phyloP scores from a whole-genome alignment of 2,888 invertebrate species.

The Cephonodes hylas region DNA sequence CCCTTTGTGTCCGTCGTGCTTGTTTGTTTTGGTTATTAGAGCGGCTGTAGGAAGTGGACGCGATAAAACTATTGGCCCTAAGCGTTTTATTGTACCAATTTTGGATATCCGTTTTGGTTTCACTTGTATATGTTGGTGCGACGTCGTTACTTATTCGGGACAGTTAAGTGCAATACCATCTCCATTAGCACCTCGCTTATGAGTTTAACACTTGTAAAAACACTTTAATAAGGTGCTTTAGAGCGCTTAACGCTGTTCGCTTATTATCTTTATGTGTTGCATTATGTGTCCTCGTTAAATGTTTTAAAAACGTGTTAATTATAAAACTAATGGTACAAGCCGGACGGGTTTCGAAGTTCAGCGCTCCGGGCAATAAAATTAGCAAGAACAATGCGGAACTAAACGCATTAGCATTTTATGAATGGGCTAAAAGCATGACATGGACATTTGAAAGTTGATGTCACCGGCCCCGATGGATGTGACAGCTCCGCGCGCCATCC shows the following conservation, averaged over 20 bases:
- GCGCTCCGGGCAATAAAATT: slow-evolving; percentile 58
- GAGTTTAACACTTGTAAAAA: slow-evolving; percentile 32
- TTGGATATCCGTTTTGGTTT: slow-evolving; percentile 69
- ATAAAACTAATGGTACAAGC: slow-evolving; percentile 50
- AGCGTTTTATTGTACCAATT: slow-evolving; percentile 80
- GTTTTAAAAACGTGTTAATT: slow-evolving; percentile 63
- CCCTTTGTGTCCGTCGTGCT: slow-evolving; percentile 70
- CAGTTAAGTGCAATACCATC: slow-evolving; percentile 23
- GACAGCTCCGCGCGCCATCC: slow-evolving; percentile 17
- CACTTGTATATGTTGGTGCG: slow-evolving; percentile 40
- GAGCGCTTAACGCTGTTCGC: slow-evolving; percentile 19
- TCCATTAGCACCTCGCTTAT: slow-evolving; percentile 57
- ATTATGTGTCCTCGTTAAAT: slow-evolving; percentile 47
- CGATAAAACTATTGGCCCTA: slow-evolving; percentile 76
- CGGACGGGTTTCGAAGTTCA: slow-evolving; percentile 47
- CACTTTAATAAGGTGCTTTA: slow-evolving; percentile 23
- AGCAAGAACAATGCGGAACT: slow-evolving; percentile 65
- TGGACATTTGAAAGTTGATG: slow-evolving; percentile 63
- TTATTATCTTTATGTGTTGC: slow-evolving; percentile 30
- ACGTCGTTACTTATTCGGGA: slow-evolving; percentile 23
- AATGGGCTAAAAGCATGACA: slow-evolving; percentile 58
- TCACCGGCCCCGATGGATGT: slow-evolving; percentile 36
- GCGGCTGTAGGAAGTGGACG: slow-evolving; percentile 76
- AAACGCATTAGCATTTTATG: slow-evolving; percentile 70
- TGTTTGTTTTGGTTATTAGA: slow-evolving; percentile 80